Base-by-base conservation (phyloP, 2,888 invertebrate species). In the Yponomeuta sedellus region DNA sequence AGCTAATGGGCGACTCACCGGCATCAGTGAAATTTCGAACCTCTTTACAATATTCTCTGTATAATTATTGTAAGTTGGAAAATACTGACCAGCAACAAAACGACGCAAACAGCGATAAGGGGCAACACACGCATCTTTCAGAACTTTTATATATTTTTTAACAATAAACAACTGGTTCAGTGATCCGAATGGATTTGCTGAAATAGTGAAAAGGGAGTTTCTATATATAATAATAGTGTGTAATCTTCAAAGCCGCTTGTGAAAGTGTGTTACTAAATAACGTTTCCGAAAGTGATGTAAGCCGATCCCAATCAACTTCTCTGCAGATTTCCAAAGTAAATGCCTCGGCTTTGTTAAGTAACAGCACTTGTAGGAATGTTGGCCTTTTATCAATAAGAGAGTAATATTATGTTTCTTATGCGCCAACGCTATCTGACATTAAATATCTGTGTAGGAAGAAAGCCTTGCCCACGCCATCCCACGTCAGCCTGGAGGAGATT, bases 41-140 rank as follows among this genome's bases (percentile, higher is more conserved):
- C n/a, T n/a, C n/a, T n/a, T n/a, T n/a, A n/a, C n/a, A n/a, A n/a
- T n/a, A n/a, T n/a, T n/a, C n/a, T n/a, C n/a, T n/a, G n/a, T n/a
- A n/a, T 20, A 19, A 20, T 19, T 57, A 25, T 10, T 61, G 16
- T 28, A 61, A 25, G 8, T 61, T 28, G 64, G 66, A 34, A 52
- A 56, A 67, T 75, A 78, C 78, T 71, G 71, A 79, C 79, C 78
- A 77, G 70, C 62, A 74, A 68, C 52, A 72, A 56, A n/a, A 77
- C 68, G 6, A 72, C 73, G 22, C 76, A 70, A 16, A 70, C 66
- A 10, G 70, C 71, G 6, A 71, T 62, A 28, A 71, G 64, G 52
- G 72, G 52, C 61, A 69, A 68, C 61, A 69, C 65, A 66, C 71
- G 71, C 79, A 79, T 78, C 73, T 72, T 73, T 72, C n/a, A 40